Percentiles rank a stretch among this genome's conserved stretches.
phyloP scores from a whole-genome alignment of 2,888 invertebrate genomes.

The Neocrepidodera transversa region DNA sequence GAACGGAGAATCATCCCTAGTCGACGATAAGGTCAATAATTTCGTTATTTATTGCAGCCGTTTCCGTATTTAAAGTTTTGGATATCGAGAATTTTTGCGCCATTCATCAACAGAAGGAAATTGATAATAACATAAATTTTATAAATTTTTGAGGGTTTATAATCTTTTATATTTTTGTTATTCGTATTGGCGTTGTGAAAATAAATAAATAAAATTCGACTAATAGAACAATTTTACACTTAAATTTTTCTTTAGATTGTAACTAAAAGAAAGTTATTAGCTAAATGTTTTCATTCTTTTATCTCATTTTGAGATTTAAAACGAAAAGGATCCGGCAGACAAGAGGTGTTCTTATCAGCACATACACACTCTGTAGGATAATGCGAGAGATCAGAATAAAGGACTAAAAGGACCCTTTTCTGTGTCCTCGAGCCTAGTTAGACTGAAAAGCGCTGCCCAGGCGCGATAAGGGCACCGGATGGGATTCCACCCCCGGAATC shows the following conservation, averaged over 20 bases:
- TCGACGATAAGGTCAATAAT: conserved; percentile 37
- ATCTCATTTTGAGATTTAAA: conserved; percentile 22
- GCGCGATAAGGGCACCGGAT: conserved; percentile 55
- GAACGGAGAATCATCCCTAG: conserved; percentile 22
- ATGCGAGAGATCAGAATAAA: conserved; percentile 57
- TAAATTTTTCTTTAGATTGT: background rate
- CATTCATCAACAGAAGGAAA: conserved; percentile 23
- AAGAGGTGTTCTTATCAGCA: conserved; percentile 44
- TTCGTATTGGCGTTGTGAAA: no score
- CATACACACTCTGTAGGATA: conserved; percentile 56
- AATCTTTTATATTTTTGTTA: background rate
- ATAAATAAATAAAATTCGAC: no score
- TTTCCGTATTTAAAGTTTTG: conserved; percentile 32
- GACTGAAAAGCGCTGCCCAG: conserved; percentile 57
- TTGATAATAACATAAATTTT: conserved; percentile 5
- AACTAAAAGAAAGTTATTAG: conserved; percentile 2
- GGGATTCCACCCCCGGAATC: conserved; percentile 45
- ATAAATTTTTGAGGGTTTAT: background rate
- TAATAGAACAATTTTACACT: no score
- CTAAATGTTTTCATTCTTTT: conserved; percentile 3
- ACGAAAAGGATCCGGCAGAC: conserved; percentile 15
- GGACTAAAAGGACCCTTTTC: conserved; percentile 51
- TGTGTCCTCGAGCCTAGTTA: conserved; percentile 50
- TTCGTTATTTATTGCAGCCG: conserved; percentile 36
- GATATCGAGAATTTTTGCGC: conserved; percentile 16